These are phyloP conservation scores for Triplophysa rosa DNA, from an alignment of 2,113 vertebrate species.

Conservation along the genomic window DNA sequence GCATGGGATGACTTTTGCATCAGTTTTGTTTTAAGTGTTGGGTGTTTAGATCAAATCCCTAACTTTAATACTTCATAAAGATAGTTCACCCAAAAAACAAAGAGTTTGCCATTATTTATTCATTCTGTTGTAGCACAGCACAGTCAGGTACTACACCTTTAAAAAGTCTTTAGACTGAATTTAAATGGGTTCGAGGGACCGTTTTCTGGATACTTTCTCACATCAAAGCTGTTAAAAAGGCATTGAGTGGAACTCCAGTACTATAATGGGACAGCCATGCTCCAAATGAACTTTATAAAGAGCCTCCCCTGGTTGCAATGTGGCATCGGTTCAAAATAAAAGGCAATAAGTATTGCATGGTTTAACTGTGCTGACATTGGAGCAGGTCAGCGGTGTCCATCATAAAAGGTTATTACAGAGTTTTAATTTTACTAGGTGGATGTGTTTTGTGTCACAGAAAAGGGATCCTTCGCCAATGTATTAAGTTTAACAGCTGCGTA, in stretches of 20 bases:
- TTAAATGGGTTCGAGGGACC: background rate
- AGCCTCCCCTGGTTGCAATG: slow-evolving; percentile 20
- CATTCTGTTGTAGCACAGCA: no score
- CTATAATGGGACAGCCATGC: slow-evolving; percentile 11
- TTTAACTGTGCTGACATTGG: slow-evolving; percentile 45
- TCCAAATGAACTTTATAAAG: slow-evolving; percentile 33
- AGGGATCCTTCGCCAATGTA: slow-evolving; percentile 21
- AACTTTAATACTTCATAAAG: no score
- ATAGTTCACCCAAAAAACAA: no score
- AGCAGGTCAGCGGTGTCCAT: slow-evolving; percentile 18
- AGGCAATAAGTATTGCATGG: slow-evolving; percentile 38
- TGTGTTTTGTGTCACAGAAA: slow-evolving; percentile 55
- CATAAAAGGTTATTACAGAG: slow-evolving; percentile 47
- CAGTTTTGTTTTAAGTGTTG: no score
- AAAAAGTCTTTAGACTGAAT: no score
- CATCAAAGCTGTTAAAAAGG: slow-evolving; percentile 34
- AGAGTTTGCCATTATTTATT: no score
- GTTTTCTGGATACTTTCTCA: slow-evolving; percentile 1
- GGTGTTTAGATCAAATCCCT: no score
- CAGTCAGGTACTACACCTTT: no score
- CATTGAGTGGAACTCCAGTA: background rate
- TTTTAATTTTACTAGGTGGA: slow-evolving; percentile 50
- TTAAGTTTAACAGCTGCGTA: slow-evolving; percentile 20
- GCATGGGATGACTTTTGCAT: no score
- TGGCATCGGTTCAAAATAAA: slow-evolving; percentile 39